Percentiles rank a stretch among this genome's conserved stretches.
Conservation (phyloP, 2,888 invertebrate species). For the Nephrotoma guestfalica region DNA sequence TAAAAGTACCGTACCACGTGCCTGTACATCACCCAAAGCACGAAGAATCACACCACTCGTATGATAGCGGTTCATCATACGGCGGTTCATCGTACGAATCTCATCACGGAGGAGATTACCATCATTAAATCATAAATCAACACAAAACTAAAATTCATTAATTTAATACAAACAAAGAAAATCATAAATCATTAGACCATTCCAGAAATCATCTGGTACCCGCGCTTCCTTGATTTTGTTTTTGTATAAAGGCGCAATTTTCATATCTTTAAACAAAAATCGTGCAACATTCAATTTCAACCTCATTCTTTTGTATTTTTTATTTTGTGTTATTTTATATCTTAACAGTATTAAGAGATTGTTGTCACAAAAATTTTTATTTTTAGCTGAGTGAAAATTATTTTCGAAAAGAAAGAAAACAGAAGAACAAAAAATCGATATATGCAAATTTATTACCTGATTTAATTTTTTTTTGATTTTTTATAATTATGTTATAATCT, state of each 20-base stretch:
- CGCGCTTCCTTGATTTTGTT: neutral
- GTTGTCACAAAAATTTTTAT: neutral
- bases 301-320: neutral
- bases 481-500: neutral
- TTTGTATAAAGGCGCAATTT: neutral
- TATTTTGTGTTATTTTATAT: neutral
- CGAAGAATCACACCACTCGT: neutral
- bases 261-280: neutral
- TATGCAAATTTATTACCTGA: neutral
- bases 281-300: neutral
- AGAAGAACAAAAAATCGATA: neutral
- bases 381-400: neutral
- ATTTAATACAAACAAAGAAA: neutral
- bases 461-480: neutral
- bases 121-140: neutral
- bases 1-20: conserved; percentile 34
- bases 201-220: neutral
- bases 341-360: neutral
- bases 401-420: neutral
- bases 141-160: neutral
- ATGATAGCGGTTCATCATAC: neutral
- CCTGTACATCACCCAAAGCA: neutral
- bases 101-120: neutral
- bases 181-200: neutral
- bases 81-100: neutral